A percentile compares a stretch with the other conserved stretches of the same genome.
Conservation (phyloP, 2,888 invertebrate species). For the Drosophila peninsularis region DNA sequence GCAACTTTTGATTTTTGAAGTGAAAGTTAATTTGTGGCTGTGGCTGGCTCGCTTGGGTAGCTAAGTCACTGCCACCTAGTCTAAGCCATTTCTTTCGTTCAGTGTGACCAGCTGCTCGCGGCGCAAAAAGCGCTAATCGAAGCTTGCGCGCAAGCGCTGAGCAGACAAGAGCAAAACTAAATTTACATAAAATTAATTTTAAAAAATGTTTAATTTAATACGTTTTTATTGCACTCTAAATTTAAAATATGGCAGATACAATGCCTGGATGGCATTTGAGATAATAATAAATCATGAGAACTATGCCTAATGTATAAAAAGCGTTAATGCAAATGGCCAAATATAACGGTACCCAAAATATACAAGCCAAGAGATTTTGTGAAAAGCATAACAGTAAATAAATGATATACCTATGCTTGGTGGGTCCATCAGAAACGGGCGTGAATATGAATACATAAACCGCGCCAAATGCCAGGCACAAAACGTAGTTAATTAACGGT, state of each 20-base stretch:
- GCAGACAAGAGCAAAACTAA: no score
- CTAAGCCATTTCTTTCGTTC: constrained; percentile 41
- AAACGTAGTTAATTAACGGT: constrained; percentile 43
- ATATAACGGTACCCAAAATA: constrained; percentile 40
- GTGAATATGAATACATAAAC: constrained; percentile 64
- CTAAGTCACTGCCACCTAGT: constrained; percentile 54
- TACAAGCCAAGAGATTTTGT: constrained; percentile 40
- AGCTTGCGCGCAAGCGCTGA: constrained; percentile 13
- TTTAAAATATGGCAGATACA: constrained; percentile 33
- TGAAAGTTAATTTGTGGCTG: constrained; percentile 56
- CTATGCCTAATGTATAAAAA: constrained; percentile 52
- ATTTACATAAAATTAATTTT: background rate
- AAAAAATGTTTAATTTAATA: background rate
- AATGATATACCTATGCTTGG: constrained; percentile 56
- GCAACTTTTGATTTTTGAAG: constrained; percentile 36
- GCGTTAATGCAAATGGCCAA: constrained; percentile 30
- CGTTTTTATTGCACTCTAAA: background rate
- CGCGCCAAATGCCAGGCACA: constrained; percentile 60
- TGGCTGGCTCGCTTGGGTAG: constrained; percentile 15
- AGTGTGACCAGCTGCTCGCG: constrained; percentile 46
- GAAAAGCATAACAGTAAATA: constrained; percentile 53
- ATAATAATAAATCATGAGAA: constrained; percentile 55
- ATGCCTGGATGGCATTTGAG: constrained; percentile 57
- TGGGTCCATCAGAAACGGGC: constrained; percentile 63
- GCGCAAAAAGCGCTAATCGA: constrained; percentile 18